Conservation (phyloP, 2,888 invertebrate genomes). For the Leucophenga montana region DNA sequence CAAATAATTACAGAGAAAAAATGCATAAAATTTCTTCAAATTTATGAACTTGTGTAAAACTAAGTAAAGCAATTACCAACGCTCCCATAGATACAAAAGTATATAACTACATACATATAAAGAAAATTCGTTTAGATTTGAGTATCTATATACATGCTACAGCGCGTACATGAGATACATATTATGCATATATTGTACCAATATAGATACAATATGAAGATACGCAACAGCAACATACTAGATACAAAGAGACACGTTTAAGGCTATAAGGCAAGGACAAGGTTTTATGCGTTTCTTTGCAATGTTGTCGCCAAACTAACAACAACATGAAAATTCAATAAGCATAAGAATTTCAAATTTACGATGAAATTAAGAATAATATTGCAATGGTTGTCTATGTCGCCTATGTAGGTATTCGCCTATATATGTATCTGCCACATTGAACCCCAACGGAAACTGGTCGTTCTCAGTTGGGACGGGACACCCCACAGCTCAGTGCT, state of each 20-base stretch:
- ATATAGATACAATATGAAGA: neutral
- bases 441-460: neutral
- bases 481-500: conserved; percentile 11
- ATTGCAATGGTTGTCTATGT: conserved; percentile 51
- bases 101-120: conserved; percentile 45
- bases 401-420: too few relatives aligned
- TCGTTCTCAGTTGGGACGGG: neutral
- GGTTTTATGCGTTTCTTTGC: conserved; percentile 38
- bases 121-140: conserved; percentile 12
- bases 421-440: too few relatives aligned
- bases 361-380: conserved; percentile 68
- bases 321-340: conserved; percentile 69
- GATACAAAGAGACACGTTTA: conserved; percentile 5
- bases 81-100: conserved; percentile 31
- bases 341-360: conserved; percentile 70
- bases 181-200: too few relatives aligned
- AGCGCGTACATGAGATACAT: too few relatives aligned
- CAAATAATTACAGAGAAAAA: too few relatives aligned
- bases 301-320: conserved; percentile 21
- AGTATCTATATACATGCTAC: neutral
- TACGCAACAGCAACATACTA: conserved; percentile 12
- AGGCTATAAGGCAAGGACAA: conserved; percentile 21
- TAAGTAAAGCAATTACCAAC: too few relatives aligned
- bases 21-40: too few relatives aligned
- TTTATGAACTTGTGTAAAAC: too few relatives aligned